Base-by-base conservation (phyloP, 2,113 vertebrate genomes). In the Poecile atricapillus region DNA sequence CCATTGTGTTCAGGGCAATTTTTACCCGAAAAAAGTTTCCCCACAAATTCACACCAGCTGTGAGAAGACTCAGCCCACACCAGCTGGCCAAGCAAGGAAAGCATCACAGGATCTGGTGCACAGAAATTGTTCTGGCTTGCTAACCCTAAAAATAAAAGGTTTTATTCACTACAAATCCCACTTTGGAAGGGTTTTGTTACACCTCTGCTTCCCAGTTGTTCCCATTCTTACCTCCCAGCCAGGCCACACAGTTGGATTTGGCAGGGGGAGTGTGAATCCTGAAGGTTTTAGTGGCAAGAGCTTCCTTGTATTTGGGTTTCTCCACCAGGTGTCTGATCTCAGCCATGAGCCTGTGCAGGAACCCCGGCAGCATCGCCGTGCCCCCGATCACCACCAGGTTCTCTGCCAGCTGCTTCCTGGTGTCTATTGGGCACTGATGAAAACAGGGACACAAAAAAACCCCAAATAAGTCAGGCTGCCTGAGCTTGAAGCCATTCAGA, bases 231-330 rank as follows among this genome's bases (percentile, higher is more conserved):
- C 99, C 99, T 99, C 99, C 99, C 18, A 99, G 97, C 99, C 99
- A 99, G 52, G 99, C 99, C 60, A 99, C 99, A 22, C 98, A 99
- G 98, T 99, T 99, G 95, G 99, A 98, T 80, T 99, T 99, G 95
- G 99, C 98, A 31, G 99, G 99, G 16, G 99, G 99, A 79, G 98
- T 98, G 96, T 99, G 99, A 81, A 99, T 98, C 18, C 98, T 98
- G 97, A 99, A 98, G 95, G 97, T 99, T 97, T 99, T 99, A 35
- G 98, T 98, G 71, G 98, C 98, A 53, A 99, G 98, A 6, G 96
- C 96, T 44, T 98, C 96, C 94, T 98, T 97, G 96, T 99, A 99
- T 63, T 99, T 99, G 22, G 99, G 99, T 96, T 99, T 99, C 96
- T 99, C 99, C 90, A 99, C 98, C 96, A 99, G 98, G 96, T 98